Percentiles rank a stretch among this genome's conserved stretches.
phyloP scores from a whole-genome alignment of 2,888 invertebrate species.

The Ptychoptera contaminata region DNA sequence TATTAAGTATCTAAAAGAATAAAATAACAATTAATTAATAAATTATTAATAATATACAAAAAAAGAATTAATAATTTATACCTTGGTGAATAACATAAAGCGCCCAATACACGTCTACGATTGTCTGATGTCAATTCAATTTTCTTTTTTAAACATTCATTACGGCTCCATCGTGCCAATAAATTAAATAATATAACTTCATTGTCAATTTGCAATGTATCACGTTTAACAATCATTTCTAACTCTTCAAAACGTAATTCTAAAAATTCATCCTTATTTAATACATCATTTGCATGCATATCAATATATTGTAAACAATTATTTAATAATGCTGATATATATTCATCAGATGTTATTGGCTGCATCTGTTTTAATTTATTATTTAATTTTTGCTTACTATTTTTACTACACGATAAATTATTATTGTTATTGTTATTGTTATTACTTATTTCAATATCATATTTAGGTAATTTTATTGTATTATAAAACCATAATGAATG shows the following conservation, averaged over 20 bases:
- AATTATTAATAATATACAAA: not conserved
- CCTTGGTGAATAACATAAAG: slow-evolving; percentile 26
- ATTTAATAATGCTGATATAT: slow-evolving; percentile 25
- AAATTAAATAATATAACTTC: slow-evolving; percentile 28
- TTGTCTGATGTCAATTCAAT: slow-evolving; percentile 26
- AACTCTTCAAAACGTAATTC: slow-evolving; percentile 28
- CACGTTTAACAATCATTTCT: slow-evolving; percentile 28
- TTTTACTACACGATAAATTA: not conserved
- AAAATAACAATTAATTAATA: not conserved
- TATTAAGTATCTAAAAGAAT: slow-evolving; percentile 11
- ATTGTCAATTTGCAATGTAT: slow-evolving; percentile 26
- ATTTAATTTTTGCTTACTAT: slow-evolving; percentile 6
- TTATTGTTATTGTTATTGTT: slow-evolving; percentile 8
- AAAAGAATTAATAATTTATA: too few species aligned
- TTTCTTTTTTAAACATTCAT: slow-evolving; percentile 27
- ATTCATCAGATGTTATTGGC: slow-evolving; percentile 29
- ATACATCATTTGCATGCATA: slow-evolving; percentile 28
- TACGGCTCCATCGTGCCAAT: slow-evolving; percentile 28
- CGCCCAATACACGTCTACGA: slow-evolving; percentile 27
- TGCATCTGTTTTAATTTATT: slow-evolving; percentile 10
- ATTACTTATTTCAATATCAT: slow-evolving; percentile 2
- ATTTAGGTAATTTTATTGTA: slow-evolving; percentile 18
- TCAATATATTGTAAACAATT: slow-evolving; percentile 30
- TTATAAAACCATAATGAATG: slow-evolving; percentile 29
- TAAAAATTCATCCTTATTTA: slow-evolving; percentile 22